Percentiles rank a stretch among this genome's conserved stretches.
phyloP scores from a whole-genome alignment of 1,140 invertebrate species.

The Ctenoplectra terminalis region DNA sequence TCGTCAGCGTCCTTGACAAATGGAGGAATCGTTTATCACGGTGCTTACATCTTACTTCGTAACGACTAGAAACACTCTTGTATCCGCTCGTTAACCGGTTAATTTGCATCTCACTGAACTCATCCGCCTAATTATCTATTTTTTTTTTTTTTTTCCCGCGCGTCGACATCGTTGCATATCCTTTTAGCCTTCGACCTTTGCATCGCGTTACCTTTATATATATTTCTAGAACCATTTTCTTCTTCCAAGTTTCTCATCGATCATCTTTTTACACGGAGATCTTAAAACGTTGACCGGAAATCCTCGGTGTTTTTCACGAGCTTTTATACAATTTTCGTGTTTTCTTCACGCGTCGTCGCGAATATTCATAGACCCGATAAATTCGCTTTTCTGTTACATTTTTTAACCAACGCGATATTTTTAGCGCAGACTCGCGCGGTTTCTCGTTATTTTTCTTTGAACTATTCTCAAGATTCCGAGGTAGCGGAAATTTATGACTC shows the following conservation, averaged over 20 bases:
- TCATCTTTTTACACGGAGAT: neutral
- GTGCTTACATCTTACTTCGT: slow-evolving; percentile 28
- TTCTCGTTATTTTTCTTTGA: neutral
- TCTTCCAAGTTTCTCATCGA: neutral
- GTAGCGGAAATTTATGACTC: neutral
- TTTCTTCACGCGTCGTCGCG: neutral
- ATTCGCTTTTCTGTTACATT: neutral
- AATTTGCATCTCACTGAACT: slow-evolving; percentile 41
- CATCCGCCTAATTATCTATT: slow-evolving; percentile 10
- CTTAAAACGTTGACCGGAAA: neutral
- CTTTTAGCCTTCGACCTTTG: neutral
- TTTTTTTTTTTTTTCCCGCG: neutral
- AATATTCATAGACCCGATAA: neutral
- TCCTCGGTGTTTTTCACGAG: neutral
- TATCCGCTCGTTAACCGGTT: slow-evolving; percentile 33
- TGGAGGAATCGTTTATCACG: slow-evolving; percentile 34
- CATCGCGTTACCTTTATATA: too few species aligned
- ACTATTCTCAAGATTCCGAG: neutral
- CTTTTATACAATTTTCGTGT: neutral
- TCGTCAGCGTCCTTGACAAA: slow-evolving; percentile 49
- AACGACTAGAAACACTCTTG: slow-evolving; percentile 17
- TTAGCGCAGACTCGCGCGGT: neutral
- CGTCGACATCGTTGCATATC: neutral
- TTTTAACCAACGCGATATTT: too few species aligned
- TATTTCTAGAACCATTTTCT: too few species aligned